Evolutionary conservation across 2,113 vertebrate species (phyloP).

Genomic region (Hirundichthys speculiger): DNA sequence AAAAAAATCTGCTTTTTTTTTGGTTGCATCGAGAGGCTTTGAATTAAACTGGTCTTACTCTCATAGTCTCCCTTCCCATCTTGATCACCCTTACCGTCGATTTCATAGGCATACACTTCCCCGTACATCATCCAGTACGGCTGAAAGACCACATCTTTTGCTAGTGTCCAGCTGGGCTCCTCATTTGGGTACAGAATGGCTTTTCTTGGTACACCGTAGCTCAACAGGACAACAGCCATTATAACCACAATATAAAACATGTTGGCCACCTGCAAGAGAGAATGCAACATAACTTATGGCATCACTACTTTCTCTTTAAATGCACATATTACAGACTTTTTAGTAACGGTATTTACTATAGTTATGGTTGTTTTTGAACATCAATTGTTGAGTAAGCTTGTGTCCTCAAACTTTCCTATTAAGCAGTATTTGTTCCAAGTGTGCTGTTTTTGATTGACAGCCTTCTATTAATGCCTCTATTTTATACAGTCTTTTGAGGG

Average conservation of each 20-base stretch:
- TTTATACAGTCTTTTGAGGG: no score
- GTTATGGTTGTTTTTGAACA: no score
- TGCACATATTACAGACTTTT: no score
- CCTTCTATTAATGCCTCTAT: no score
- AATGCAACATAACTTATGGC: neutral
- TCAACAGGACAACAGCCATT: constrained; percentile 95
- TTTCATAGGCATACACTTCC: constrained; percentile 99
- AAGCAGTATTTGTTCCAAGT: no score
- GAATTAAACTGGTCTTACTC: constrained; percentile 47
- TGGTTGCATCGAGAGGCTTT: constrained; percentile 9
- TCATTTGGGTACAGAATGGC: constrained; percentile 94
- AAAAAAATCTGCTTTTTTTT: constrained; percentile 44
- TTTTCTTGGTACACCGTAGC: constrained; percentile 96
- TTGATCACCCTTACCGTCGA: constrained; percentile 89
- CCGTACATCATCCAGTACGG: constrained; percentile 99
- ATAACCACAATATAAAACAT: constrained; percentile 99
- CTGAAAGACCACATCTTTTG: constrained; percentile 96
- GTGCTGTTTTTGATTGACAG: no score
- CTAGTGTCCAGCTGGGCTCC: constrained; percentile 91
- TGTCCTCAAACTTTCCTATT: no score
- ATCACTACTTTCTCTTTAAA: neutral
- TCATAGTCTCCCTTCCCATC: constrained; percentile 55
- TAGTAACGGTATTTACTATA: no score
- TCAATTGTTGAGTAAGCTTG: no score
- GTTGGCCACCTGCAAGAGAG: constrained; percentile 91